Base-by-base conservation (phyloP, 2,888 invertebrate genomes). In the Eugnorisma glareosa region DNA sequence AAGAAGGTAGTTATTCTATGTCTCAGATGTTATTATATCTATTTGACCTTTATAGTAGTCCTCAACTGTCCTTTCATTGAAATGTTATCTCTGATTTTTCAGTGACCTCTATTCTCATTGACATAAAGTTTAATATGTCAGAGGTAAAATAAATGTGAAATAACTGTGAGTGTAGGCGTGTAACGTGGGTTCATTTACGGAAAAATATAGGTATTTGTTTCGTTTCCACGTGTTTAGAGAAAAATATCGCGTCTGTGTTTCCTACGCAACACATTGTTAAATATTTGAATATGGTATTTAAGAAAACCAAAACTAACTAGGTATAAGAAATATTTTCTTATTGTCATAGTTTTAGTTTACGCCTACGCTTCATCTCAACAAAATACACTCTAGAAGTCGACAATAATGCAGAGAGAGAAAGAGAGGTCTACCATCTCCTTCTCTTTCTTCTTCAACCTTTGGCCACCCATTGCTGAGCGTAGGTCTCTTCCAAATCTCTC, bases 1-100 rank as follows among this genome's bases (percentile, higher is more conserved):
- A 61, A 21, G 57, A 18, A 61, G 61, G 21, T 63, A 21, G 57
- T 7, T 67, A 18, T 73, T 66, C 54, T 69, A 67, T 37, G 28
- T 57, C 3, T 40, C 18, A 54, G 18, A 64, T 54, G 8, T 66
- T 28, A 64, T 75, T 54, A 51, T 18, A 48, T n/a, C 35, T 21
- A 59, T 18, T 45, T 73, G 70, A 40, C 64, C 75, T 67, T 61
- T 67, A 40, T 10, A 3, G 15, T 45, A 40, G 18, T 61, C 4
- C 18, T 37, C 2, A 5, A 31, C 10, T 31, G 31, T 59, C 21
- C 10, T 61, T 61, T 21, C 35, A 35, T 61, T 61, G 10, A 35
- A 21, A 61, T 61, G 21, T 59, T 31, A 61, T 10, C 3, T 35
- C 35, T 61, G 35, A 35, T 35, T 21, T 61, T 21, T 1, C 10